These are phyloP conservation scores for Abscondita cerata DNA, from an alignment of 2,888 invertebrate genomes.

Conservation along the genomic window DNA sequence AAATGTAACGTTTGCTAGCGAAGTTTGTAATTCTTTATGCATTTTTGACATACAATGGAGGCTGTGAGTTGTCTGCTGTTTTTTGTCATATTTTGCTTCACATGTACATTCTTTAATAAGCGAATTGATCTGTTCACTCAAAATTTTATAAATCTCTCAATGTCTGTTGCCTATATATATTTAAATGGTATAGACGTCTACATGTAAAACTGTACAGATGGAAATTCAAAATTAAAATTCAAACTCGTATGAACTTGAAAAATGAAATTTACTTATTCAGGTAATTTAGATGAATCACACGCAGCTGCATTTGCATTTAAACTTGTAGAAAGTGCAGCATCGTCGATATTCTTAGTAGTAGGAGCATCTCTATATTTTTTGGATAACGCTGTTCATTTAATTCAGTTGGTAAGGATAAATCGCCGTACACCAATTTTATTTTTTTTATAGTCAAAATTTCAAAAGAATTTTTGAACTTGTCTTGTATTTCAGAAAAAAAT, in stretches of 20 bases:
- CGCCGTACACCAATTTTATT: neutral
- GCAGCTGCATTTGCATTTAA: neutral
- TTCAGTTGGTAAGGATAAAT: neutral
- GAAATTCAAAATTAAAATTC: neutral
- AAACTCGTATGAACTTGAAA: neutral
- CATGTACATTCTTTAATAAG: no score
- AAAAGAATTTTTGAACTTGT: neutral
- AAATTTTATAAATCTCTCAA: neutral
- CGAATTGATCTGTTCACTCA: neutral
- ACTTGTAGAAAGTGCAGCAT: neutral
- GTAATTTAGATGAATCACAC: neutral
- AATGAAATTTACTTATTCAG: neutral
- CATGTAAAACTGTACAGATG: neutral
- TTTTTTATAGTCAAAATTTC: neutral
- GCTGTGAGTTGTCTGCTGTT: neutral
- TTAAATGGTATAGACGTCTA: neutral
- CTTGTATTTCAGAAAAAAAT: neutral
- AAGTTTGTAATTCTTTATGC: neutral
- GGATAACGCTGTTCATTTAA: conserved; percentile 1
- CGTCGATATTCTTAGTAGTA: no score
- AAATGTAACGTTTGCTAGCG: neutral
- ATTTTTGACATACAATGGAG: neutral
- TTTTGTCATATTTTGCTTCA: neutral
- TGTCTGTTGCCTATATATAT: neutral
- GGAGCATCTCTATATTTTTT: neutral